A percentile compares a stretch with the other conserved stretches of the same genome.
phyloP scores from a whole-genome alignment of 2,113 vertebrate species.

The Poicephalus gulielmi region DNA sequence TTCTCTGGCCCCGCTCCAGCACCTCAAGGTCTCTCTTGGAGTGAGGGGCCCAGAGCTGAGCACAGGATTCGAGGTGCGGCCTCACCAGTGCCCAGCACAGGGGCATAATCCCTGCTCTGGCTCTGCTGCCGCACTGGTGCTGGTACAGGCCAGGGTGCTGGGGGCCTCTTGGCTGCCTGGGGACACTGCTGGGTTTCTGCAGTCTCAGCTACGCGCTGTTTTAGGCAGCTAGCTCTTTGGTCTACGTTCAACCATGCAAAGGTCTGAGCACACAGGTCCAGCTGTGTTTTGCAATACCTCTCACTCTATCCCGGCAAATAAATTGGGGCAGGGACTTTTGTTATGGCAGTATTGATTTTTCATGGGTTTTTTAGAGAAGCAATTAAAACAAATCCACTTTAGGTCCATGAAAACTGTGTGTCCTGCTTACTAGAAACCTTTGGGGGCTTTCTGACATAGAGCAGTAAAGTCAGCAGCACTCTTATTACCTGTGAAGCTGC shows the following conservation, averaged over 20 bases:
- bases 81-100: not conserved
- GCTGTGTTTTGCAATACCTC: not conserved
- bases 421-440: not conserved
- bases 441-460: rapidly evolving
- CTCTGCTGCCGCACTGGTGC: not conserved
- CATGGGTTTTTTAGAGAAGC: not conserved
- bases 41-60: not conserved
- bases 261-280: not conserved
- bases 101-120: rapidly evolving
- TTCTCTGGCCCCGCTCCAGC: rapidly evolving
- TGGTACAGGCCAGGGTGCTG: not conserved
- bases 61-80: rapidly evolving
- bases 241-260: not conserved
- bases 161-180: not conserved
- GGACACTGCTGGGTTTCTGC: not conserved
- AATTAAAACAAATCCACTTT: not conserved
- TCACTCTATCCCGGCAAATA: not conserved
- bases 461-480: not conserved
- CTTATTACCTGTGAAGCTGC: rapidly evolving
- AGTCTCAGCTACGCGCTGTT: not conserved
- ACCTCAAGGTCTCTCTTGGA: no score
- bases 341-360: not conserved
- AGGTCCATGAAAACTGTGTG: not conserved
- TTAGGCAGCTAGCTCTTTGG: not conserved
- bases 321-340: not conserved